Evolutionary conservation across 2,113 vertebrate genomes (phyloP).

Genomic region (Scophthalmus maximus): DNA sequence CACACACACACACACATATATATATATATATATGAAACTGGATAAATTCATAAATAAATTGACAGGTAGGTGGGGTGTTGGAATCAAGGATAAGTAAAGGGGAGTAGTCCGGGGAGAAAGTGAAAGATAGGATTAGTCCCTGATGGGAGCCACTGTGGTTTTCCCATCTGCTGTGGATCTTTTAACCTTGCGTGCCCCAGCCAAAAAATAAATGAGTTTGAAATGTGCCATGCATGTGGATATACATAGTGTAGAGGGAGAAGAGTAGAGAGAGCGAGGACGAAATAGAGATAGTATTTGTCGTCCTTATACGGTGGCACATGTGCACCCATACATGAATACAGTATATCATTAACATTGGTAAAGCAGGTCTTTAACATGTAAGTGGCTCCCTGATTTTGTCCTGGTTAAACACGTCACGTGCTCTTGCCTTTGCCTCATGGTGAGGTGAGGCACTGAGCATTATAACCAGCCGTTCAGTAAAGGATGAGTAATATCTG

Average conservation of each 20-base stretch:
- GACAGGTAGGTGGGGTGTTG: conserved; percentile 1
- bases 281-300: conserved; percentile 16
- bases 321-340: too few species aligned
- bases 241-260: conserved; percentile 4
- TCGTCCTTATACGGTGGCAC: background rate
- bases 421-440: conserved; percentile 45
- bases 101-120: background rate
- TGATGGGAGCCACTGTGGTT: conserved; percentile 56
- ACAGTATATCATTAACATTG: too few species aligned
- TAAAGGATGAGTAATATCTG: conserved; percentile 65
- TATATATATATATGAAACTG: too few species aligned
- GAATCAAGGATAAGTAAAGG: conserved; percentile 24
- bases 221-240: conserved; percentile 49
- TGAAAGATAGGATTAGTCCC: conserved; percentile 36
- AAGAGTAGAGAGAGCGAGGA: background rate
- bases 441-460: conserved; percentile 52
- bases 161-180: conserved; percentile 65
- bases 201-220: conserved; percentile 43
- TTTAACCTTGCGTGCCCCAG: conserved; percentile 58
- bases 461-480: conserved; percentile 51
- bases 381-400: too few species aligned
- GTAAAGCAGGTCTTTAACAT: background rate
- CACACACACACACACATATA: too few species aligned
- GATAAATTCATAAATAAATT: background rate
- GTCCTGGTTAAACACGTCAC: too few species aligned